Evolutionary conservation across 2,888 invertebrate species (phyloP).

Genomic region (Crocallis elinguaria): DNA sequence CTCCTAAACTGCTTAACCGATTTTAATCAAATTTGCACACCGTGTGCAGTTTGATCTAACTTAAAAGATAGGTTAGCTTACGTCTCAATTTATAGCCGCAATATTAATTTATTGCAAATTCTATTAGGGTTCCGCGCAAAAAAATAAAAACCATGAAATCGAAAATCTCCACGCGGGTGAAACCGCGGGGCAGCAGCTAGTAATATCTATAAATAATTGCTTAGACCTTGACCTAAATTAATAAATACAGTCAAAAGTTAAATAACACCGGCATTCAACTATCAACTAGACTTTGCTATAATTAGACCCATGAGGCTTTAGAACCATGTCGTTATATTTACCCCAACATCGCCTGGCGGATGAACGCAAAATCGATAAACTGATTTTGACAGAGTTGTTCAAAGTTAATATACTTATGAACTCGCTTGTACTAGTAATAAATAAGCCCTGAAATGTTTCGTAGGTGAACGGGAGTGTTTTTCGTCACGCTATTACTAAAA

Average conservation of each 20-base stretch:
- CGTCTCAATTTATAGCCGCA: too few relatives aligned
- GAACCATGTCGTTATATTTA: background rate
- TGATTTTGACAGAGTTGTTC: slow-evolving; percentile 6
- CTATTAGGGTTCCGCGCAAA: too few relatives aligned
- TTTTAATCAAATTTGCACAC: too few relatives aligned
- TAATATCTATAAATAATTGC: too few relatives aligned
- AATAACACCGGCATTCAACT: slow-evolving; percentile 7
- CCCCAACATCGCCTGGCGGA: background rate
- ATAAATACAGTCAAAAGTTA: slow-evolving; percentile 21
- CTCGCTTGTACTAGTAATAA: slow-evolving; percentile 19
- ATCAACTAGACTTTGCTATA: background rate
- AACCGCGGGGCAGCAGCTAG: too few relatives aligned
- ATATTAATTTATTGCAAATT: too few relatives aligned
- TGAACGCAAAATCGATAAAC: background rate
- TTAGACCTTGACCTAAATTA: slow-evolving; percentile 6
- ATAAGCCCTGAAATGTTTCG: slow-evolving; percentile 18
- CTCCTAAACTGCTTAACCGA: too few relatives aligned
- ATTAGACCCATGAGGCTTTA: background rate
- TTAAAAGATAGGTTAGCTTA: too few relatives aligned
- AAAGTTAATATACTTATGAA: slow-evolving; percentile 2
- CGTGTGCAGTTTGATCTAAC: too few relatives aligned
- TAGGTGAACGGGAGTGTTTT: slow-evolving; percentile 19
- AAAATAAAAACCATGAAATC: too few relatives aligned
- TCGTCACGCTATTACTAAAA: slow-evolving; percentile 28
- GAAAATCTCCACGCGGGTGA: too few relatives aligned